A percentile compares a stretch with the other conserved stretches of the same genome.
Conservation (phyloP, 1,140 invertebrate species). For the Arctopsyche grandis region DNA sequence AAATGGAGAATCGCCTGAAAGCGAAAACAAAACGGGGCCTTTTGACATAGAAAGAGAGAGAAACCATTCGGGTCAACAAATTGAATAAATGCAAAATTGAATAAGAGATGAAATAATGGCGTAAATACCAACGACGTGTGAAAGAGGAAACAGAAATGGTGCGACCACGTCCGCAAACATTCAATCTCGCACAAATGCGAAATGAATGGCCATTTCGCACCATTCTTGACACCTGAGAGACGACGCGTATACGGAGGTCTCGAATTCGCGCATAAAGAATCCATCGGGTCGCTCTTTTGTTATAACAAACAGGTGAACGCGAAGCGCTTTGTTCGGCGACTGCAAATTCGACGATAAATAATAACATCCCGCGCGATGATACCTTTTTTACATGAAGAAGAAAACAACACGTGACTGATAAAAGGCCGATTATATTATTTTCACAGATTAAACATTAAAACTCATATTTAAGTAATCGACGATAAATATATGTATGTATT, state of each 20-base stretch:
- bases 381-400: neutral
- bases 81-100: conserved; percentile 56
- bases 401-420: neutral
- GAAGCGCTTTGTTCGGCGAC: neutral
- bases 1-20: too few species aligned
- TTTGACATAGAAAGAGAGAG: too few species aligned
- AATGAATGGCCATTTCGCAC: conserved; percentile 41
- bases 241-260: conserved; percentile 25
- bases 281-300: neutral
- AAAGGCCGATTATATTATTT: too few species aligned
- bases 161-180: conserved; percentile 53
- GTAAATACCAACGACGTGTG: conserved; percentile 29
- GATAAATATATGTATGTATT: too few species aligned
- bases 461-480: too few species aligned
- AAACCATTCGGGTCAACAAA: conserved; percentile 37
- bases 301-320: neutral
- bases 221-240: neutral
- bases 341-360: neutral
- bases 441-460: too few species aligned
- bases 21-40: too few species aligned
- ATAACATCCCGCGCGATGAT: neutral
- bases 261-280: neutral
- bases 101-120: conserved; percentile 53
- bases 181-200: conserved; percentile 11
- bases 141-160: conserved; percentile 47